Base-by-base conservation (phyloP, 1,140 invertebrate genomes). In the Hycleus cichorii region DNA sequence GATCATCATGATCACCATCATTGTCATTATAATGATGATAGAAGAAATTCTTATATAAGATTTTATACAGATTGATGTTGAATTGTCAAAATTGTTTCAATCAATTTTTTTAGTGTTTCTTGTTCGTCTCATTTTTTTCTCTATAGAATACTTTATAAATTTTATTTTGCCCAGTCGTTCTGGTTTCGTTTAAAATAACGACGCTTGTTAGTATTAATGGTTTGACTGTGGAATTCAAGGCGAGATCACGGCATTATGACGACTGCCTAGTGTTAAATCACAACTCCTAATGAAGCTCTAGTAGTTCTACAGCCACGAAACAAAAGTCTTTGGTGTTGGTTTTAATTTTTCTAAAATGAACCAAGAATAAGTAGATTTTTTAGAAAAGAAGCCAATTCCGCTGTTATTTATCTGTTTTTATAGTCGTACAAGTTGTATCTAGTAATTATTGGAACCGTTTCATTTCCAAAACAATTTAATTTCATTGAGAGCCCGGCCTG, bases 161-260 rank as follows among this genome's bases (percentile, higher is more conserved):
- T 32, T 32, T 32, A 32, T 32, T 32, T 42, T 42, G 47, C 47
- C 47, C 27, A 9, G 11, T 3, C 4, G 26, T 32, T 32, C 39
- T 24, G 42, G 51, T 53, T 53, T 53, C 26, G 42, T 52, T 24
- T 43, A 6, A 46, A 38, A 53, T 42, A 39, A 53, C 51, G 24
- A 32, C 27, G 51, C 40, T 45, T 45, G 42, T 53, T 53, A 53
- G 43, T 45, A 46, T 53, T 53, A 53, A 53, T 53, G 50, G 42
- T 26, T 38, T 40, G 49, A 39, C 39, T 52, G 18, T 40, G 39
- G 39, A 52, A 43, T 52, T 43, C 39, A 40, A 52, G 18, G 39
- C 12, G 49, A 52, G 49, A 52, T 52, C 24, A 39, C 47, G 47
- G 27, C 47, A 27, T 49, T 49, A 49, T 47, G 46, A 47, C 26